phyloP scores from a whole-genome alignment of 2,888 invertebrate species.

The Lochmaea capreae region DNA sequence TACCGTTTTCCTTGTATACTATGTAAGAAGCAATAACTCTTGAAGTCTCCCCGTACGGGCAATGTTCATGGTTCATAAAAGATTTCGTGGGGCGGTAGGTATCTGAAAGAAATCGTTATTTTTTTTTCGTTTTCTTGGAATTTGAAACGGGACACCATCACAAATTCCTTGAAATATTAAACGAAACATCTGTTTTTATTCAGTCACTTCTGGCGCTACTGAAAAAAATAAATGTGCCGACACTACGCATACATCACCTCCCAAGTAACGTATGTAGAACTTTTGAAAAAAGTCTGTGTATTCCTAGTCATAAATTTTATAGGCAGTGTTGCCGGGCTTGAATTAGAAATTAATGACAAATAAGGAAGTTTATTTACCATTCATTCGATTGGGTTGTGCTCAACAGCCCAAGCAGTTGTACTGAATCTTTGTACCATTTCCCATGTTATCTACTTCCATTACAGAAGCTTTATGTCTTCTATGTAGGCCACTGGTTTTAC shows the following conservation, averaged over 20 bases:
- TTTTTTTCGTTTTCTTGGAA: slow-evolving; percentile 19
- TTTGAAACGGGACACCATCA: slow-evolving; percentile 24
- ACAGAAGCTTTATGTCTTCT: too few species aligned
- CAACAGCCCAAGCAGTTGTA: too few species aligned
- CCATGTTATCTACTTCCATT: too few species aligned
- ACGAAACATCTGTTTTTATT: slow-evolving; percentile 26
- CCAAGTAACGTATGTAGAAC: not conserved
- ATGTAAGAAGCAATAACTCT: too few species aligned
- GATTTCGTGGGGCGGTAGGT: not conserved
- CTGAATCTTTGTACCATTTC: too few species aligned
- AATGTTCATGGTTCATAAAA: not conserved
- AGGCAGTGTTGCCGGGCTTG: not conserved
- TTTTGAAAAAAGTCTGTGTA: not conserved
- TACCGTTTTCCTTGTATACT: too few species aligned
- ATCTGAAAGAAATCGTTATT: not conserved
- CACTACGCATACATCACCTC: slow-evolving; percentile 14
- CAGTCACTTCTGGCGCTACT: slow-evolving; percentile 24
- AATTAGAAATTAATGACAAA: too few species aligned
- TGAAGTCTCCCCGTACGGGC: not conserved
- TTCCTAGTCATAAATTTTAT: too few species aligned
- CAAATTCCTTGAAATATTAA: slow-evolving; percentile 24
- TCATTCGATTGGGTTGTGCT: too few species aligned
- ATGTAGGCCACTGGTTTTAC: too few species aligned
- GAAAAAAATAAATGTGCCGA: slow-evolving; percentile 21
- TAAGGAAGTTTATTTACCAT: too few species aligned